Percentiles rank a stretch among this genome's conserved stretches.
phyloP scores from a whole-genome alignment of 2,797 vertebrate genomes.

The Phataginus tricuspis region DNA sequence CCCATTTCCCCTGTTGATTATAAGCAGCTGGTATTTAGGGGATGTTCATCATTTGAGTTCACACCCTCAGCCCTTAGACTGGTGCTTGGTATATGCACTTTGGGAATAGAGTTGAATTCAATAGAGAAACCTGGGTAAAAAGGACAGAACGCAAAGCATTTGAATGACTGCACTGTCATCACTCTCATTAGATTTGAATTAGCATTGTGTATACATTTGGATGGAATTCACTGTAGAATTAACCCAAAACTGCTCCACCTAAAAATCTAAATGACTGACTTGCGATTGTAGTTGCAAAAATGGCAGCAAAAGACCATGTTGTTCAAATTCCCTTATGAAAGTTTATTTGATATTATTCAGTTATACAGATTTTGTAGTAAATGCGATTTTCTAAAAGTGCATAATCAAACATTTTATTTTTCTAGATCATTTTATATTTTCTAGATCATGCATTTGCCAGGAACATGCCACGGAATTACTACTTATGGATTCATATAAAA shows the following conservation, averaged over 20 bases:
- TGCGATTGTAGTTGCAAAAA: slow-evolving; percentile 33
- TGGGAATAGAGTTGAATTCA: background rate
- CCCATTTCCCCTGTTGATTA: background rate
- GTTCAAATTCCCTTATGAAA: slow-evolving; percentile 38
- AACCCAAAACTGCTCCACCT: background rate
- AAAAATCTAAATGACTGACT: background rate
- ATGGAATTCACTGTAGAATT: slow-evolving; percentile 60
- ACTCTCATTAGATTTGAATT: background rate
- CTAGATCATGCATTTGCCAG: slow-evolving; percentile 48
- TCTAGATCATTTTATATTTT: slow-evolving; percentile 51
- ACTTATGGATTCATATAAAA: slow-evolving; percentile 66
- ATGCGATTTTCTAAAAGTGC: slow-evolving; percentile 54
- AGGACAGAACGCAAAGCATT: background rate
- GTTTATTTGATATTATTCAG: slow-evolving; percentile 81
- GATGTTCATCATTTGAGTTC: background rate
- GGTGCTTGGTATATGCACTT: background rate
- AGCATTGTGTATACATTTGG: background rate
- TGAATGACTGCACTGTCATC: background rate
- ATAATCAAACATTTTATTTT: slow-evolving; percentile 68
- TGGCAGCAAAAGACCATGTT: slow-evolving; percentile 45
- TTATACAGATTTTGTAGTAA: slow-evolving; percentile 56
- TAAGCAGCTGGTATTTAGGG: background rate
- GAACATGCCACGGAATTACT: slow-evolving; percentile 57
- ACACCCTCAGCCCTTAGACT: background rate
- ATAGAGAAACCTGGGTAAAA: background rate